Evolutionary conservation across 2,888 invertebrate genomes (phyloP).

Genomic region (Tetrapedia diversipes): DNA sequence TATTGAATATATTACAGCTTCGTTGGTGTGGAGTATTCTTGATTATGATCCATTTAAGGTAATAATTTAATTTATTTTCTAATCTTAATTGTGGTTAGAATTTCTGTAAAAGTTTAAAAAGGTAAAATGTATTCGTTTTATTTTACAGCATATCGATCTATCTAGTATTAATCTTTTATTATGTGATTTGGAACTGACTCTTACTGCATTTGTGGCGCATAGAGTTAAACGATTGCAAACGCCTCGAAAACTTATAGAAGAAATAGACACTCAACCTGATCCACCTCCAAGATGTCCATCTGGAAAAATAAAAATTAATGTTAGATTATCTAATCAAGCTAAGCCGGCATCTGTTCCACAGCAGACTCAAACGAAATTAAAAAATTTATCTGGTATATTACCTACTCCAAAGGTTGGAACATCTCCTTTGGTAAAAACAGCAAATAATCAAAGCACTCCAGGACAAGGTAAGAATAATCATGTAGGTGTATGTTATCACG

Average conservation of each 20-base stretch:
- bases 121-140: constrained; percentile 29
- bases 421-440: constrained; percentile 80
- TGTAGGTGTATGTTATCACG: not conserved
- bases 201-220: constrained; percentile 93
- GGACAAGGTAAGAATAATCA: constrained; percentile 75
- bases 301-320: constrained; percentile 87
- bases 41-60: constrained; percentile 91
- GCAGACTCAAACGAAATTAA: constrained; percentile 75
- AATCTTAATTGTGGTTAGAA: not conserved
- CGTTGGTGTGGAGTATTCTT: constrained; percentile 88
- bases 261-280: constrained; percentile 86
- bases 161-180: constrained; percentile 87
- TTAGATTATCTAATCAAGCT: constrained; percentile 82
- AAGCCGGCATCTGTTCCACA: constrained; percentile 72
- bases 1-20: constrained; percentile 88
- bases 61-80: constrained; percentile 40
- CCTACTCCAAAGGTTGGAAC: constrained; percentile 80
- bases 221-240: constrained; percentile 90
- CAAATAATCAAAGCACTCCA: constrained; percentile 75
- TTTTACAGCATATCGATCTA: constrained; percentile 87
- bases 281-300: constrained; percentile 87
- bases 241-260: constrained; percentile 88
- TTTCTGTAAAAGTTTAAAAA: not conserved
- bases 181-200: constrained; percentile 87
- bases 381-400: constrained; percentile 77